phyloP scores from a whole-genome alignment of 2,113 vertebrate genomes.

The Salvelinus sp. region DNA sequence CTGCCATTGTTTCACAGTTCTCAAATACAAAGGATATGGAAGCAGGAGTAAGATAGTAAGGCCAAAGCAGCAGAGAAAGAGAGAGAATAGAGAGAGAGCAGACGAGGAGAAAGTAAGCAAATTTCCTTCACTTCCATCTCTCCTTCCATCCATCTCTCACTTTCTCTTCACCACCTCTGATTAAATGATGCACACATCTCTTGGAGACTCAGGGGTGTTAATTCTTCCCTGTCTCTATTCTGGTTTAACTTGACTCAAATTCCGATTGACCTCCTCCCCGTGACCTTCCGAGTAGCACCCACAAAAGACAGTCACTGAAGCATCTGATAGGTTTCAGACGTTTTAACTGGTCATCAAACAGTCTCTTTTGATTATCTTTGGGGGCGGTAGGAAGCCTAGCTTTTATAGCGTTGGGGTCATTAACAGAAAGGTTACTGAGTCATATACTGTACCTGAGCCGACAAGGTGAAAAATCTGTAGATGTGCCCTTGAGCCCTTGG shows the following conservation, averaged over 20 bases:
- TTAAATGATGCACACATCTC: slow-evolving; percentile 54
- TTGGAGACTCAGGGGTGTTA: slow-evolving; percentile 38
- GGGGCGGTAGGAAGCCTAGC: no score
- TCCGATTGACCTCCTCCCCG: slow-evolving; percentile 45
- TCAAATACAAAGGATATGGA: no score
- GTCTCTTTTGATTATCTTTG: slow-evolving; percentile 1
- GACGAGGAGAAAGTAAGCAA: not conserved
- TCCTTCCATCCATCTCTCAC: slow-evolving; percentile 11
- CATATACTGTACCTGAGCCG: no score
- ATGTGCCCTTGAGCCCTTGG: not conserved
- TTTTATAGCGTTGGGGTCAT: no score
- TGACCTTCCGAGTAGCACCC: slow-evolving; percentile 49
- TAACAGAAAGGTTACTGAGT: slow-evolving; percentile 16
- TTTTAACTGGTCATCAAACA: slow-evolving; percentile 48
- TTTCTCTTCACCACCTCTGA: slow-evolving; percentile 41
- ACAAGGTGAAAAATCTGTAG: no score
- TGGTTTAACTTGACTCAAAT: slow-evolving; percentile 57
- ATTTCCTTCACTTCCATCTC: slow-evolving; percentile 16
- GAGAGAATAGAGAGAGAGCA: slow-evolving; percentile 1
- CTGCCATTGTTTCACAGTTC: no score
- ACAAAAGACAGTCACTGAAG: slow-evolving; percentile 52
- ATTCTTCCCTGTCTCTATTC: slow-evolving; percentile 5
- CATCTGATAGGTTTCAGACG: slow-evolving; percentile 54
- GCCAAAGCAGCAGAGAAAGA: not conserved
- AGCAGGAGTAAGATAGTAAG: not conserved